Percentiles rank a stretch among this genome's conserved stretches.
Evolutionary conservation across 2,113 vertebrate species (phyloP).

Genomic region (Dermatemys mawii): DNA sequence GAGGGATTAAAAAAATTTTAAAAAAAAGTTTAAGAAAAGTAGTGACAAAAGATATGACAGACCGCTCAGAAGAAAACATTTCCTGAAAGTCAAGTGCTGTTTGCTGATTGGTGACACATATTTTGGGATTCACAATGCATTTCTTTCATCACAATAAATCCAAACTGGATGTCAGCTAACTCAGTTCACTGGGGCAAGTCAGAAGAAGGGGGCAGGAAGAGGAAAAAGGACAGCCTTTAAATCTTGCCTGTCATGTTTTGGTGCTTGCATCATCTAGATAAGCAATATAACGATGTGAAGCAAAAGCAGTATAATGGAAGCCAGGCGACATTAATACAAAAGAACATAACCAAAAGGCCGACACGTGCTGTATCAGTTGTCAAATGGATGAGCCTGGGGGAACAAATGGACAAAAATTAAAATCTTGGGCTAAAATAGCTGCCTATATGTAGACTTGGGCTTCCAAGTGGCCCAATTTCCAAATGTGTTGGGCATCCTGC

Average conservation of each 20-base stretch:
- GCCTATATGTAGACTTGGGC: background rate
- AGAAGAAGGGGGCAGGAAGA: background rate
- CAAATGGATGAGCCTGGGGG: background rate
- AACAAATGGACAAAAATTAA: background rate
- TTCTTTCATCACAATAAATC: slow-evolving; percentile 39
- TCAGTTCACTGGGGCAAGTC: slow-evolving; percentile 4
- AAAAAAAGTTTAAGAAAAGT: slow-evolving; percentile 55
- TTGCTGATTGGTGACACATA: slow-evolving; percentile 64
- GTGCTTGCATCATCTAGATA: background rate
- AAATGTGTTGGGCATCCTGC: background rate
- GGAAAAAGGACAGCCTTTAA: background rate
- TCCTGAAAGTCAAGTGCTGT: slow-evolving; percentile 16
- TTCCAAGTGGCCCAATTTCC: background rate
- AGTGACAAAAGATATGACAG: slow-evolving; percentile 71
- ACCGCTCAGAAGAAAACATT: slow-evolving; percentile 42
- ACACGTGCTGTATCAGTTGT: background rate
- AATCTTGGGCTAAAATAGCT: background rate
- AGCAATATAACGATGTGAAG: background rate
- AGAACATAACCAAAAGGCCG: background rate
- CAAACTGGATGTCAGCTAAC: background rate
- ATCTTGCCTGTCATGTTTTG: background rate
- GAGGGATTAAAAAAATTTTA: slow-evolving; percentile 74
- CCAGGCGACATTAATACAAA: background rate
- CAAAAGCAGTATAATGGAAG: background rate
- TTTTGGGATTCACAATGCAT: slow-evolving; percentile 21